These are phyloP conservation scores for Lepilemur septentrionalis DNA, from an alignment of 2,797 vertebrate species.

Conservation along the genomic window DNA sequence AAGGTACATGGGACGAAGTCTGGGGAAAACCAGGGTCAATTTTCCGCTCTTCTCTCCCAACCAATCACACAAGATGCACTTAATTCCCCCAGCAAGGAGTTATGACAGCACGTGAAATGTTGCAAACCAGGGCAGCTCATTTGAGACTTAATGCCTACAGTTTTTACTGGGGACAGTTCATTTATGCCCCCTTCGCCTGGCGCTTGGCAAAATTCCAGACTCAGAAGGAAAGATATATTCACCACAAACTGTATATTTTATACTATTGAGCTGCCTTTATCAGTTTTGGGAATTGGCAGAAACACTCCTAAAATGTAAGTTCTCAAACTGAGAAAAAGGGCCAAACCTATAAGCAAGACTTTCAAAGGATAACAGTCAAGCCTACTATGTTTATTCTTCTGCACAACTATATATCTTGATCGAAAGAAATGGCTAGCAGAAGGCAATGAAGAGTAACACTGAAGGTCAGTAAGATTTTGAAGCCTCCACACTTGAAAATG, in stretches of 20 bases:
- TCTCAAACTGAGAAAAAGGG: neutral
- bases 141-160: neutral
- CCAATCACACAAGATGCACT: neutral
- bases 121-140: neutral
- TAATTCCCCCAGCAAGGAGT: neutral
- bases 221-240: neutral
- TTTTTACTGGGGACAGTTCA: neutral
- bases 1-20: neutral
- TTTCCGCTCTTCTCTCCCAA: neutral
- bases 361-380: neutral
- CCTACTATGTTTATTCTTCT: neutral
- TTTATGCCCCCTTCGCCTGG: neutral
- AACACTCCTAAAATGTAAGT: neutral
- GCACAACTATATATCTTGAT: neutral
- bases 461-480: neutral
- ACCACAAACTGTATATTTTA: neutral
- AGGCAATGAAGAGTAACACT: neutral
- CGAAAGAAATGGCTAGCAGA: neutral
- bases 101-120: neutral
- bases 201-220: neutral
- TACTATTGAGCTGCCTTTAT: neutral
- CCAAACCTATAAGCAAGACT: neutral
- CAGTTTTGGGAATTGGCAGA: neutral
- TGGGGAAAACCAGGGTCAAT: neutral
- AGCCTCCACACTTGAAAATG: neutral